Conservation (phyloP, 2,888 invertebrate genomes). For the Anthrax anthrax region DNA sequence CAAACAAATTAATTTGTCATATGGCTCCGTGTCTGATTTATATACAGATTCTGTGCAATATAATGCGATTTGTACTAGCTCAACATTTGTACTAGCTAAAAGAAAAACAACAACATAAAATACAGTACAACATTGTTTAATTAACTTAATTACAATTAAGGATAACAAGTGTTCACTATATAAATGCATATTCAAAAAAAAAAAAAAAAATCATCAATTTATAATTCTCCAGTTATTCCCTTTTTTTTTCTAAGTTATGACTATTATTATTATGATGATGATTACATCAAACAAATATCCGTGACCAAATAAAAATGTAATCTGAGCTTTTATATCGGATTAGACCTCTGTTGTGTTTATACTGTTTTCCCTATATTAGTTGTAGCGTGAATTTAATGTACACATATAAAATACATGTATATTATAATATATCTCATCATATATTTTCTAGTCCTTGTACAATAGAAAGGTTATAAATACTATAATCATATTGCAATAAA, state of each 20-base stretch:
- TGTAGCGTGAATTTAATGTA: background rate
- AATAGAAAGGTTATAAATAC: conserved; percentile 2
- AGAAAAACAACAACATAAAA: too few relatives aligned
- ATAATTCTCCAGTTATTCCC: background rate
- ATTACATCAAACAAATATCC: conserved; percentile 10
- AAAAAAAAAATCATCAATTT: background rate
- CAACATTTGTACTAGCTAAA: too few relatives aligned
- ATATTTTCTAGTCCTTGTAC: too few relatives aligned
- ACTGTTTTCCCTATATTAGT: background rate
- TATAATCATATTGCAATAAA: conserved; percentile 5
- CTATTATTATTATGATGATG: background rate
- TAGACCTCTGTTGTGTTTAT: conserved; percentile 6
- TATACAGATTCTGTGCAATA: too few relatives aligned
- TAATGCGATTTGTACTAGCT: too few relatives aligned
- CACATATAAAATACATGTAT: too few relatives aligned
- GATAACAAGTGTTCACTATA: conserved; percentile 5
- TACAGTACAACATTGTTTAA: too few relatives aligned
- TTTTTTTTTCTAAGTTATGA: background rate
- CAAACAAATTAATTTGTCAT: too few relatives aligned
- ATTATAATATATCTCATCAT: too few relatives aligned
- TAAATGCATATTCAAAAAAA: background rate
- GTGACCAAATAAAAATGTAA: conserved; percentile 16
- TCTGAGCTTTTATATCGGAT: conserved; percentile 16
- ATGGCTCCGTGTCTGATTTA: too few relatives aligned
- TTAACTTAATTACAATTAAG: conserved; percentile 6